Conservation (phyloP, 2,888 invertebrate species). For the Trichogramma dendrolimi region DNA sequence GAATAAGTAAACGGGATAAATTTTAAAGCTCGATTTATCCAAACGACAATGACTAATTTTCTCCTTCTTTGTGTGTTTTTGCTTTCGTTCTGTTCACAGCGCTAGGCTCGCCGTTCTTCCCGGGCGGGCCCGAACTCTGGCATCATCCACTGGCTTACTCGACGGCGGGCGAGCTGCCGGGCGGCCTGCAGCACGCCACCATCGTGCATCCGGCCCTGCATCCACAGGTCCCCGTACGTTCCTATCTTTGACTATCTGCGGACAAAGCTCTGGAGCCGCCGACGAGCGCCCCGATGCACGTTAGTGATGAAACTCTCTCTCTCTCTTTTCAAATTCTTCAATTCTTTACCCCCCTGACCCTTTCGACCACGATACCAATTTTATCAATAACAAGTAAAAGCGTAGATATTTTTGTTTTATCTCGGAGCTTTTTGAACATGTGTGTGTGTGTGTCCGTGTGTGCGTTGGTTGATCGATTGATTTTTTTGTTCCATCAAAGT, state of each 20-base stretch:
- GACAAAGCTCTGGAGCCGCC: conserved; percentile 67
- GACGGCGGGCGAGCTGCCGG: conserved; percentile 77
- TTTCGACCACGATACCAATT: not conserved
- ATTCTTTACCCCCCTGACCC: conserved; percentile 12
- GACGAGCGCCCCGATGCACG: conserved; percentile 60
- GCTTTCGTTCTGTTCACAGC: conserved; percentile 60
- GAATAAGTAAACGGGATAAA: too few relatives aligned
- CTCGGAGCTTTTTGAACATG: not conserved
- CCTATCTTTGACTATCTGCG: conserved; percentile 96
- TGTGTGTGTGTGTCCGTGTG: not conserved
- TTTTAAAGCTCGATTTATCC: too few relatives aligned
- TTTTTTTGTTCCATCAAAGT: not conserved
- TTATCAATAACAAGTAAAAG: too few relatives aligned
- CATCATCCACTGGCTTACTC: conserved; percentile 82
- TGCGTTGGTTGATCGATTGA: not conserved
- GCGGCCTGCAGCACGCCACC: conserved; percentile 79
- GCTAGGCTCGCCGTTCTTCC: conserved; percentile 94
- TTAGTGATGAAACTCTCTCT: conserved; percentile 44
- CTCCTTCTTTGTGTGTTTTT: not conserved
- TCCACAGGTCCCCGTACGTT: conserved; percentile 95
- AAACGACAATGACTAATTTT: too few relatives aligned
- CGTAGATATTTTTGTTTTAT: not conserved
- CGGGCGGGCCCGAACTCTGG: conserved; percentile 91
- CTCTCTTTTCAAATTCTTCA: not conserved
- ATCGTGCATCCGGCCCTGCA: conserved; percentile 95